Percentiles rank a stretch among this genome's conserved stretches.
Conservation (phyloP, 2,113 vertebrate species). For the Aphyosemion australe region DNA sequence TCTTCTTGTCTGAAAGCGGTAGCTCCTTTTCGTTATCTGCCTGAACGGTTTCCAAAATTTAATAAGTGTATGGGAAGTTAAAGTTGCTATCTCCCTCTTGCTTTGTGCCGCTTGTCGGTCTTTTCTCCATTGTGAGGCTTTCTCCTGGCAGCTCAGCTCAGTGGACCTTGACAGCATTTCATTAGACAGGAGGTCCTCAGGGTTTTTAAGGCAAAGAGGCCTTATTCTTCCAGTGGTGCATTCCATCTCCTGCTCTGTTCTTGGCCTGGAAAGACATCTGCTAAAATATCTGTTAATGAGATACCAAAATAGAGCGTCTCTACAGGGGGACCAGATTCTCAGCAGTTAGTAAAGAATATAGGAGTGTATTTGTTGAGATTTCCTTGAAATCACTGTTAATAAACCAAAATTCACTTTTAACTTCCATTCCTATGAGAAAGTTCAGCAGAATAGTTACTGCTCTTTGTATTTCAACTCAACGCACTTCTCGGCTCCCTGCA, state of each 20-base stretch:
- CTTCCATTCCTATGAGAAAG: neutral
- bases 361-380: neutral
- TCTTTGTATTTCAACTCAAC: neutral
- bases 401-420: neutral
- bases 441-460: neutral
- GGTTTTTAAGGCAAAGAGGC: constrained; percentile 54
- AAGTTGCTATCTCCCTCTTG: constrained; percentile 47
- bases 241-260: constrained; percentile 4
- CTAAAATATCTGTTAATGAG: constrained; percentile 61
- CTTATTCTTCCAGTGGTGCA: constrained; percentile 34
- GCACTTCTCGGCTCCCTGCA: neutral
- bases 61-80: constrained; percentile 61
- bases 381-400: neutral
- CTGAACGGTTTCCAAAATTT: constrained; percentile 51
- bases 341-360: neutral
- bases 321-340: constrained; percentile 15
- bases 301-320: constrained; percentile 26
- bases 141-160: constrained; percentile 69
- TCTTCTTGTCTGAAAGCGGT: constrained; percentile 31
- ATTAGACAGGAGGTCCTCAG: constrained; percentile 67
- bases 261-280: constrained; percentile 36
- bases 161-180: constrained; percentile 73
- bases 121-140: constrained; percentile 57
- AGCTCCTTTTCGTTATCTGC: constrained; percentile 48
- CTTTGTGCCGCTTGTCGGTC: constrained; percentile 51